Conservation (phyloP, 1,140 invertebrate genomes). For the Diuraphis noxia region DNA sequence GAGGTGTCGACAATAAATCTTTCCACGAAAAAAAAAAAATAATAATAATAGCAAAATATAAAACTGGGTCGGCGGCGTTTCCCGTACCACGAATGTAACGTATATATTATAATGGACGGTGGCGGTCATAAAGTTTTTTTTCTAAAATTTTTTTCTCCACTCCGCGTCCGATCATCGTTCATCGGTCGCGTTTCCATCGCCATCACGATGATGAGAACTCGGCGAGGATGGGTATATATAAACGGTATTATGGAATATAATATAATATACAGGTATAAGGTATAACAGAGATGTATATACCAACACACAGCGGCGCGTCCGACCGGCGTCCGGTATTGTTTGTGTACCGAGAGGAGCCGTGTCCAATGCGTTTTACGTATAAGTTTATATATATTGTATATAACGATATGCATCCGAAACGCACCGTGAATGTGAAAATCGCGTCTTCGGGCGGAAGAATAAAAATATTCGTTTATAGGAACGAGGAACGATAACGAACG, state of each 20-base stretch:
- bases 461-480: background rate
- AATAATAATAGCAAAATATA: background rate
- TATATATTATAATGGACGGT: background rate
- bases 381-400: background rate
- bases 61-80: background rate
- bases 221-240: background rate
- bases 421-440: conserved; percentile 42
- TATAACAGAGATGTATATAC: background rate
- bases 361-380: conserved; percentile 15
- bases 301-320: background rate
- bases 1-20: background rate
- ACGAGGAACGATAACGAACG: no score
- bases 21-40: background rate
- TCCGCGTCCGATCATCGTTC: background rate
- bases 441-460: background rate
- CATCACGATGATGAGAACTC: conserved; percentile 26
- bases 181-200: conserved; percentile 10
- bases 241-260: background rate
- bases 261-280: background rate
- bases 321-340: conserved; percentile 29
- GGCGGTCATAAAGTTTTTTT: background rate
- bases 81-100: background rate
- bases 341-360: conserved; percentile 28
- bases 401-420: conserved; percentile 5
- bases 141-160: background rate